Evolutionary conservation across 1,140 invertebrate species (phyloP).

Genomic region (Drosophila guanche): DNA sequence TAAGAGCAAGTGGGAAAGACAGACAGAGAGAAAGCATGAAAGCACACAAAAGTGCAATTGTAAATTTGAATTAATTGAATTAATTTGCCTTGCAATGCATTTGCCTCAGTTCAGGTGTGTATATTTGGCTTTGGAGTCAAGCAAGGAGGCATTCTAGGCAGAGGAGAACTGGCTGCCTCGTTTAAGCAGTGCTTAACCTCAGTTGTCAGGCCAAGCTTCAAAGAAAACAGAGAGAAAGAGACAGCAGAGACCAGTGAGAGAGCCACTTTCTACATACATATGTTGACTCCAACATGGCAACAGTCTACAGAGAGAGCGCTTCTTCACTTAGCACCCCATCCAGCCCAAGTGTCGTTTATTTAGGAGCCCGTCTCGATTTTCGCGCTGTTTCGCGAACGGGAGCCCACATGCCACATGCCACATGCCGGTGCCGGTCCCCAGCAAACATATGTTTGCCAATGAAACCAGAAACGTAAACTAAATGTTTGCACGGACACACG

Average conservation of each 20-base stretch:
- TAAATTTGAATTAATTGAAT: slow-evolving; percentile 10
- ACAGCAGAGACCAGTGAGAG: slow-evolving; percentile 2
- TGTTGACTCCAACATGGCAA: slow-evolving; percentile 44
- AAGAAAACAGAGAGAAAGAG: slow-evolving; percentile 13
- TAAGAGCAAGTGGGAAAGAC: slow-evolving; percentile 19
- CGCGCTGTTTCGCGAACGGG: slow-evolving; percentile 44
- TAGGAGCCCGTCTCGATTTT: slow-evolving; percentile 39
- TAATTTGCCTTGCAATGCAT: too few species aligned
- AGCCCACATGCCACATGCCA: not conserved
- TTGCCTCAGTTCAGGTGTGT: too few species aligned
- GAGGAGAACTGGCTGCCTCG: not conserved
- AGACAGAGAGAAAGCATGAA: slow-evolving; percentile 6
- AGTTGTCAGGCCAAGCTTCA: not conserved
- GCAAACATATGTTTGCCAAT: slow-evolving; percentile 2
- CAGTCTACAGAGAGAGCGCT: not conserved
- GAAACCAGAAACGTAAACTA: slow-evolving; percentile 2
- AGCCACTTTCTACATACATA: slow-evolving; percentile 22
- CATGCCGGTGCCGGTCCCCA: not conserved
- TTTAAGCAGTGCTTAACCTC: slow-evolving; percentile 15
- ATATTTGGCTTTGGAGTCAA: too few species aligned
- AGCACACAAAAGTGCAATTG: slow-evolving; percentile 9
- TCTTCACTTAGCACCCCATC: slow-evolving; percentile 27
- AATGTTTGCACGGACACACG: slow-evolving; percentile 3
- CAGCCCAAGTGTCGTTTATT: slow-evolving; percentile 41
- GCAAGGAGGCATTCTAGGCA: too few species aligned